phyloP scores from a whole-genome alignment of 2,797 vertebrate genomes.

The Mastacembelus armatus region DNA sequence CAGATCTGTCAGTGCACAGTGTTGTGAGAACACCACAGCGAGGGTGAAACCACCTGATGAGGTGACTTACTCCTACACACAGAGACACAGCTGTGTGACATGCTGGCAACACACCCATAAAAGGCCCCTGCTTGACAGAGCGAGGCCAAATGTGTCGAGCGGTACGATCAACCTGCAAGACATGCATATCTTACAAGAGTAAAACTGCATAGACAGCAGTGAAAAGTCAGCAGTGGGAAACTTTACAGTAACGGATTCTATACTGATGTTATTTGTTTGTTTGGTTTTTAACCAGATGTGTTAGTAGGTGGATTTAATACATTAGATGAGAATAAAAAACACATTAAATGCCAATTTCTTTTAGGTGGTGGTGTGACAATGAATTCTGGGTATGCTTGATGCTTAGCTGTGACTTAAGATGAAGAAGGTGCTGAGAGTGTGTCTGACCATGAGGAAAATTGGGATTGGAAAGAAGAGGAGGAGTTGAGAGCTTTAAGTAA shows the following conservation, averaged over 20 bases:
- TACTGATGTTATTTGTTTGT: background rate
- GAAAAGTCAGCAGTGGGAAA: background rate
- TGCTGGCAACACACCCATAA: slow-evolving; percentile 32
- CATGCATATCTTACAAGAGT: slow-evolving; percentile 6
- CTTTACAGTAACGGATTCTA: background rate
- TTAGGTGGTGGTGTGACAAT: slow-evolving; percentile 51
- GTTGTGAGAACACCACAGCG: slow-evolving; percentile 37
- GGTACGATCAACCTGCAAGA: slow-evolving; percentile 10
- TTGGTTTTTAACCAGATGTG: background rate
- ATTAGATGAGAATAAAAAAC: background rate
- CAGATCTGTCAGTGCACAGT: slow-evolving; percentile 29
- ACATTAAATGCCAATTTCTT: background rate
- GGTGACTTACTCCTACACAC: slow-evolving; percentile 54
- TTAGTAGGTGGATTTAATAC: background rate
- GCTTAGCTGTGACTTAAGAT: slow-evolving; percentile 68
- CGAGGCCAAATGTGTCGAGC: slow-evolving; percentile 13
- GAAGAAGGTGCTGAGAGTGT: slow-evolving; percentile 1
- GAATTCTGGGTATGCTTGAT: slow-evolving; percentile 80
- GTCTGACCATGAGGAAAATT: too few relatives aligned
- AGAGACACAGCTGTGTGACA: slow-evolving; percentile 51
- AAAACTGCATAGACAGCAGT: slow-evolving; percentile 5
- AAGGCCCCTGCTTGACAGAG: background rate
- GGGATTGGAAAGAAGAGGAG: slow-evolving; percentile 24
- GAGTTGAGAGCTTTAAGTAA: slow-evolving; percentile 33
- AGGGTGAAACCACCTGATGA: slow-evolving; percentile 68